phyloP scores from a whole-genome alignment of 2,113 vertebrate genomes.

The Progne subis region DNA sequence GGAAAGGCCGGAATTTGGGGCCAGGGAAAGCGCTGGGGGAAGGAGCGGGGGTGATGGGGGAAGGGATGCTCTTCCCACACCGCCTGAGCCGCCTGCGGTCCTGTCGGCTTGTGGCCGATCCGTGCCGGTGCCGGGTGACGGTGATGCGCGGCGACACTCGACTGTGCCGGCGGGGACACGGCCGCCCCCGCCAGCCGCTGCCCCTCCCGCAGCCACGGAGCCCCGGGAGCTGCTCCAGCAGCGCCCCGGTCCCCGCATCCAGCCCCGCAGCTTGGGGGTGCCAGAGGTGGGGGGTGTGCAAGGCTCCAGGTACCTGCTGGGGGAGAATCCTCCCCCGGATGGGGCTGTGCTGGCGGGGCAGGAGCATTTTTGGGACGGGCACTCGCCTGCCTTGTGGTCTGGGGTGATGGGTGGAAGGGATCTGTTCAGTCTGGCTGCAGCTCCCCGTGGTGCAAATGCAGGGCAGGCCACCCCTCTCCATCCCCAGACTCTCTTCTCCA shows the following conservation, averaged over 20 bases:
- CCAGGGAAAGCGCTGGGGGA: not conserved
- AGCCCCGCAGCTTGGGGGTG: not conserved
- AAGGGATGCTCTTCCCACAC: not conserved
- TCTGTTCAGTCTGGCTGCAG: not conserved
- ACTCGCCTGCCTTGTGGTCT: accelerated
- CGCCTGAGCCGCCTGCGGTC: not conserved
- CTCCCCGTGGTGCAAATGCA: not conserved
- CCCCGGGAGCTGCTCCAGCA: not conserved
- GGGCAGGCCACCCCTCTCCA: not conserved
- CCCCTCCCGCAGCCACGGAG: not conserved
- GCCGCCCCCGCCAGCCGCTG: not conserved
- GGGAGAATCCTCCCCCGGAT: not conserved
- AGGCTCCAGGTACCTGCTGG: not conserved
- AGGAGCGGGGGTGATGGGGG: not conserved
- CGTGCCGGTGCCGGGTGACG: not conserved
- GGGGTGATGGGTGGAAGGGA: not conserved
- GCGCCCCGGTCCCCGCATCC: accelerated
- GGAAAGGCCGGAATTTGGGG: not conserved
- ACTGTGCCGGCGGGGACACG: not conserved
- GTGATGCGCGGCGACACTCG: not conserved
- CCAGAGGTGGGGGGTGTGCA: not conserved
- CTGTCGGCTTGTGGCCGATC: not conserved
- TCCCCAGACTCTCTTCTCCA: not conserved
- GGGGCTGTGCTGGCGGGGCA: not conserved
- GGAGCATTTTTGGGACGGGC: not conserved